Evolutionary conservation across 30 jellyfish, hydroid and myxozoan species (phyloP).

Genomic region (Hydractinia symbiolongicarpus): DNA sequence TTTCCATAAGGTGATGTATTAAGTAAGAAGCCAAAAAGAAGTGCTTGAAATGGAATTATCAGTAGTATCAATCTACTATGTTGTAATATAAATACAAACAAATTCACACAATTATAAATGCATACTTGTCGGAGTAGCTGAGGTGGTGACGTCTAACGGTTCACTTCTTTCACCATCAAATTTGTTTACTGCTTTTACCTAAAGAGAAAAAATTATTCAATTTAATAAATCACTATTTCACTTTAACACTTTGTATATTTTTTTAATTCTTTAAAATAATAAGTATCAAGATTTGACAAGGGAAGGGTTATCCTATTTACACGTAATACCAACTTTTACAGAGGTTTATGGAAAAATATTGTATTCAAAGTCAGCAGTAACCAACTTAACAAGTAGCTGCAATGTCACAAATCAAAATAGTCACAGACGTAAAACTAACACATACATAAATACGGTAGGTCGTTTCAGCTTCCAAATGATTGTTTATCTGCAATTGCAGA

Average conservation of each 20-base stretch:
- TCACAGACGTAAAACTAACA: neutral
- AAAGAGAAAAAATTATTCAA: neutral
- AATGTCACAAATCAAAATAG: neutral
- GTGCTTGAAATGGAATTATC: too few species aligned
- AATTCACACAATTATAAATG: neutral
- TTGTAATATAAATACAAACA: too few species aligned
- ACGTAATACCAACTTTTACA: too few species aligned
- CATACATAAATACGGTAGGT: conserved; percentile 3
- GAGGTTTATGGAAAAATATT: too few species aligned
- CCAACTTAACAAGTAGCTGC: neutral
- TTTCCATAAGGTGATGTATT: too few species aligned
- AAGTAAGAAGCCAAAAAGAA: too few species aligned
- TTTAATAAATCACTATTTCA: too few species aligned
- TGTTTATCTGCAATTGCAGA: neutral
- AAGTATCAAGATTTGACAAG: too few species aligned
- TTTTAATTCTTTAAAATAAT: too few species aligned
- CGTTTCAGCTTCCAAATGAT: conserved; percentile 17
- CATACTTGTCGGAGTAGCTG: neutral
- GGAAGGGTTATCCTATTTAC: too few species aligned
- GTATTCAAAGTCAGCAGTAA: neutral
- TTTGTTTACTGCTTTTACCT: conserved; percentile 15
- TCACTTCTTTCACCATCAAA: conserved; percentile 5
- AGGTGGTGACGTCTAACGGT: conserved; percentile 13
- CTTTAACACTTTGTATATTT: too few species aligned
- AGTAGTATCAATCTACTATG: too few species aligned